Conservation (phyloP, 2,797 vertebrate species). For the Cryptoblepharus egeriae region DNA sequence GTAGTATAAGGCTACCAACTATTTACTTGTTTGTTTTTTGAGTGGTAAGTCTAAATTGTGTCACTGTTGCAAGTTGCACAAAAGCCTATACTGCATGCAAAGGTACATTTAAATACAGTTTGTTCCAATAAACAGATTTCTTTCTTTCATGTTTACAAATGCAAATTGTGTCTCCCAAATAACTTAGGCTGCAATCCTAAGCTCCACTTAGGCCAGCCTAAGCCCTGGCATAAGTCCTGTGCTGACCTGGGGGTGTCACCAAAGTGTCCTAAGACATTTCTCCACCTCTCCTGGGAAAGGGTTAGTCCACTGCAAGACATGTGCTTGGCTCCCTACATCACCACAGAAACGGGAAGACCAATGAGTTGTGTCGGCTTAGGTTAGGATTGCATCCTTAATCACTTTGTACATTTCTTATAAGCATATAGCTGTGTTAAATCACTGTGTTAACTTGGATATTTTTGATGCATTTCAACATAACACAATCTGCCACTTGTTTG, state of each 20-base stretch:
- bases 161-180: background rate
- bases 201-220: too few relatives aligned
- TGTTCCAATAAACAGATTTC: background rate
- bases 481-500: slow-evolving; percentile 21
- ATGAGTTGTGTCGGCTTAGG: too few relatives aligned
- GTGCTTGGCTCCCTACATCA: too few relatives aligned
- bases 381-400: too few relatives aligned
- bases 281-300: too few relatives aligned
- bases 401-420: background rate
- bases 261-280: too few relatives aligned
- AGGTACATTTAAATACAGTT: background rate
- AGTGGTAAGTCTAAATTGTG: background rate
- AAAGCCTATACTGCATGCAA: slow-evolving; percentile 20
- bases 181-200: too few relatives aligned
- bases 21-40: background rate
- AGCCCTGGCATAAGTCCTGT: too few relatives aligned
- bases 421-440: background rate
- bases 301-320: too few relatives aligned
- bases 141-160: background rate
- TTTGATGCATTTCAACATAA: fast-evolving
- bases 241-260: too few relatives aligned
- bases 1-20: fast-evolving
- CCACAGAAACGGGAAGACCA: too few relatives aligned
- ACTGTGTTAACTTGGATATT: background rate
- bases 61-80: background rate